phyloP scores from a whole-genome alignment of 2,888 invertebrate species.

The Cephus runcator region DNA sequence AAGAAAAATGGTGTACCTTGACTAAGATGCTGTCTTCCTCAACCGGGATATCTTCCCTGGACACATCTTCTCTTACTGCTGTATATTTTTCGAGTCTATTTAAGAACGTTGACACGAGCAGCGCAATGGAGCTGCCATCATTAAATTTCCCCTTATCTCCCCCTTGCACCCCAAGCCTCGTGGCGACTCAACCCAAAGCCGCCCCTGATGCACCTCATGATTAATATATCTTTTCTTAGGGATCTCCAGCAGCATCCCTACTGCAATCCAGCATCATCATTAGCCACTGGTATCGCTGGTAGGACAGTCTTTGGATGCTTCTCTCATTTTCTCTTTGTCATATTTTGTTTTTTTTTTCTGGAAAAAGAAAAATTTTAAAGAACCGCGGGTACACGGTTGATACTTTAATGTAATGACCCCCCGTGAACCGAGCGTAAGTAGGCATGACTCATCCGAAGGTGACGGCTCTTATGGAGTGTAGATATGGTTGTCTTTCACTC shows the following conservation, averaged over 20 bases:
- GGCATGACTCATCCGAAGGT: constrained; percentile 33
- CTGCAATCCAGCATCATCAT: background rate
- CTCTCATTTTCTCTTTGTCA: background rate
- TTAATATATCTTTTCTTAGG: background rate
- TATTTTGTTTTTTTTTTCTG: background rate
- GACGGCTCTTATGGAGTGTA: constrained; percentile 11
- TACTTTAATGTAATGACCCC: constrained; percentile 9
- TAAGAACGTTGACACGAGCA: background rate
- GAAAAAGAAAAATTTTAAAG: background rate
- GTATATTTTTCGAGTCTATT: background rate
- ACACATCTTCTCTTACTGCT: background rate
- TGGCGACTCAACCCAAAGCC: background rate
- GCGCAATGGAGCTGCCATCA: background rate
- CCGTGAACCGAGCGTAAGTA: constrained; percentile 27
- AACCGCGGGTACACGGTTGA: background rate
- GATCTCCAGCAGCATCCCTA: background rate
- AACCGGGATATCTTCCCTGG: background rate
- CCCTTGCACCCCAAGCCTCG: too few relatives aligned
- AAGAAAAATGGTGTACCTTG: background rate
- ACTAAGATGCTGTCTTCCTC: background rate
- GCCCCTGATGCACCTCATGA: background rate
- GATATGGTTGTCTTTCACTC: background rate
- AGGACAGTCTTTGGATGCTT: background rate
- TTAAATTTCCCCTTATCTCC: background rate
- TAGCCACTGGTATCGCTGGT: background rate